Evolutionary conservation across 1,140 invertebrate genomes (phyloP), one percentile per base, ranked within the genome.

Genomic region (Paralvinella palmiformis): DNA sequence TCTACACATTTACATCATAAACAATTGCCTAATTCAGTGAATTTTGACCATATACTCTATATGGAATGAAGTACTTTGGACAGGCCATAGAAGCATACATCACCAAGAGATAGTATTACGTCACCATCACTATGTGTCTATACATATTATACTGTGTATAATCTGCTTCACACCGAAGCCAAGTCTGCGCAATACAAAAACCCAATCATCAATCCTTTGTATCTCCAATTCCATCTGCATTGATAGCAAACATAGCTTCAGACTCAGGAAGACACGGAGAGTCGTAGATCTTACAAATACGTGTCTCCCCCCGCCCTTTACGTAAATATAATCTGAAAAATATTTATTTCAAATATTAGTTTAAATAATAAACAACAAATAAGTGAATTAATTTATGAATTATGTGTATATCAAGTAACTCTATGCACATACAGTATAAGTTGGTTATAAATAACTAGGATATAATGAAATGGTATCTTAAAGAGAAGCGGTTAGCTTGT

Each of bases 271-370:
- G 79, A 80, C 95, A 98, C 0, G 97, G 97, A 1, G 95, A 98
- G 80, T 99, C 96, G 75, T 99, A 99, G 62, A 99, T 94, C 83
- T 98, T 99, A 76, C 96, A 99, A 56, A 99, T 94, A 65, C 97
- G 84, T 1, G 90, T 94, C 76, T 99, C 96, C 7, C 96, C 96
- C 69, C 94, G 83, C 1, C 96, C 96, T 83, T 99, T 99, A 24
- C 94, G 83, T 13, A 99, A 81, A 75, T 92, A 98, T 7, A 99
- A 83, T 66, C 95, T 87, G 73, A 17, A 77, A 78, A 68, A 68
- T 44, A 15, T 44, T 44, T 44, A 44, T 44, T n/a, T 15, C n/a
- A 44, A n/a, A 15, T 44, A 44, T 44, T 44, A 44, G 13, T 44
- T 44, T 44, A 44, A 44, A 44, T 44, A 44, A 15, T 13, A 44